phyloP scores from a whole-genome alignment of 2,888 invertebrate species.

The Apotomis capreana region DNA sequence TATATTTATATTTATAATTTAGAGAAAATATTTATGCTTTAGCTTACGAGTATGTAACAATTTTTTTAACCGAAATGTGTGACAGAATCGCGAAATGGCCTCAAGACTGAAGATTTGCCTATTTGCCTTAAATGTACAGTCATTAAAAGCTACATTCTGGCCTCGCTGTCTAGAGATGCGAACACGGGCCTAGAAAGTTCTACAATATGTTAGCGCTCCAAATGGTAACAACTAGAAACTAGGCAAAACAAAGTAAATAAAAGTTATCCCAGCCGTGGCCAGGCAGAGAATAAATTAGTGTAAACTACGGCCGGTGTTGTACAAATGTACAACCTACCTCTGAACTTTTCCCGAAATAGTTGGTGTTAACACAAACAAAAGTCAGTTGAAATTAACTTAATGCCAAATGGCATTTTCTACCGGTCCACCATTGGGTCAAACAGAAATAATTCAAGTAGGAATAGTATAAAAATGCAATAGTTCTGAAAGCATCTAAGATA shows the following conservation, averaged over 20 bases:
- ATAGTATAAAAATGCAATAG: no score
- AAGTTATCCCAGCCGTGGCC: conserved; percentile 29
- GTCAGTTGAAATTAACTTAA: no score
- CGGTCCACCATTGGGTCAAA: no score
- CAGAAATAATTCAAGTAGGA: no score
- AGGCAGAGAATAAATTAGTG: conserved; percentile 32
- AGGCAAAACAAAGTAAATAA: conserved; percentile 41
- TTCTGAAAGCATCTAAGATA: no score
- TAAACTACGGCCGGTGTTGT: conserved; percentile 28
- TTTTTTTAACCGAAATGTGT: background rate
- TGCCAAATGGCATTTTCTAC: no score
- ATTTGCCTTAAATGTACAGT: conserved; percentile 20
- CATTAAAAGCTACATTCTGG: conserved; percentile 36
- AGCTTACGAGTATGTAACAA: background rate
- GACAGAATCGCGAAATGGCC: background rate
- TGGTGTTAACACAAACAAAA: no score
- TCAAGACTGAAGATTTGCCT: conserved; percentile 3
- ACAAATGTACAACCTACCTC: background rate
- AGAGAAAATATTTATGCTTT: no score
- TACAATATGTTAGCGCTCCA: conserved; percentile 34
- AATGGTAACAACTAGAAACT: conserved; percentile 36
- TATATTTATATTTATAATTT: no score
- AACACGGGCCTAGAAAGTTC: conserved; percentile 30
- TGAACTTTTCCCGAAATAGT: conserved; percentile 11
- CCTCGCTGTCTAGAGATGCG: conserved; percentile 23